These are phyloP conservation scores for Drosophila tani DNA, from an alignment of 1,140 invertebrate species.

Conservation along the genomic window DNA sequence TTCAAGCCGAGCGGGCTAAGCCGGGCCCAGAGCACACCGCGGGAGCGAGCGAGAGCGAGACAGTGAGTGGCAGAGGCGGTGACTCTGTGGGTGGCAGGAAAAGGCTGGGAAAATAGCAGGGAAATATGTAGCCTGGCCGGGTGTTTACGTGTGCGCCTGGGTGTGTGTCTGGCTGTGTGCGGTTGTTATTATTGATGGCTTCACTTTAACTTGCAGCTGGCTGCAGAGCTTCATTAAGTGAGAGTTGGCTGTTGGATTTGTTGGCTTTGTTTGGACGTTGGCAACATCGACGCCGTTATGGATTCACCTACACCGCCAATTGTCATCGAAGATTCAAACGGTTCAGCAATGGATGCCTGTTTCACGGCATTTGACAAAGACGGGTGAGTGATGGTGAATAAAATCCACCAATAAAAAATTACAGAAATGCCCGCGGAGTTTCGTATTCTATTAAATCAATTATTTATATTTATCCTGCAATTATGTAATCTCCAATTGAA, in stretches of 20 bases:
- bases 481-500: constrained; percentile 22
- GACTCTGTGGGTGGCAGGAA: not conserved
- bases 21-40: constrained; percentile 29
- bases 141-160: constrained; percentile 30
- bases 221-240: constrained; percentile 70
- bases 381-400: constrained; percentile 86
- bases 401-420: not conserved
- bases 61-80: constrained; percentile 5
- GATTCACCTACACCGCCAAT: constrained; percentile 85
- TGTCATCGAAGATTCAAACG: constrained; percentile 85
- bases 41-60: constrained; percentile 29
- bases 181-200: constrained; percentile 77
- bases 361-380: constrained; percentile 95
- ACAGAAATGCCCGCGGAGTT: not conserved
- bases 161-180: constrained; percentile 38
- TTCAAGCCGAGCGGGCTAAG: constrained; percentile 74
- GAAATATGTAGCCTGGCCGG: constrained; percentile 15
- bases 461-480: constrained; percentile 18
- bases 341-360: constrained; percentile 92
- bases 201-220: constrained; percentile 78
- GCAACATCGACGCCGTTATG: constrained; percentile 77
- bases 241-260: constrained; percentile 53
- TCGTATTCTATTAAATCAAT: not conserved
- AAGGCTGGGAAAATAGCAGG: not conserved
- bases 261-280: constrained; percentile 56